Evolutionary conservation across 2,113 vertebrate species (phyloP), one percentile per base, ranked within the genome.

Genomic region (Struthio camelus): DNA sequence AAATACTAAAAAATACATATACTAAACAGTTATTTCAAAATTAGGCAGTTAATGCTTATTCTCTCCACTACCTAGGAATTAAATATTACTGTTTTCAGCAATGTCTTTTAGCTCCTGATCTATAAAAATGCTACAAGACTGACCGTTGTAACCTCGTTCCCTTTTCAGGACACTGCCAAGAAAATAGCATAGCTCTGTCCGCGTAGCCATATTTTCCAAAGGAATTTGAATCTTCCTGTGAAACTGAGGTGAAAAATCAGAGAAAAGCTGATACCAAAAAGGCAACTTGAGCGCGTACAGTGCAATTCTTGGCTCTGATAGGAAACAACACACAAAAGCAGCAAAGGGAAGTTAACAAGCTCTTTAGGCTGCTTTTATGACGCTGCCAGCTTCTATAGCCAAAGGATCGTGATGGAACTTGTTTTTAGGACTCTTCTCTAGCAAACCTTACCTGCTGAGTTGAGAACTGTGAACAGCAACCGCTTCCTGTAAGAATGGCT

Each of bases 151-250:
- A 65, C 16, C 30, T 65, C 25, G 40, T 16, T 56, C 42, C 42
- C 78, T 44, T 48, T 36, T 13, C 36, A 28, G 64, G 50, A 65
- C 58, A 24, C 50, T 51, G 50, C 50, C 27, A 28, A 83, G 42
- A 32, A 50, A 58, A 61, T 0, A 0, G 32, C 14, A 23, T 4
- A 5, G 34, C 44, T 75, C 19, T 50, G 71, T 24, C 61, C 1
- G 1, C 10, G 16, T 28, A 48, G 42, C 30, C 1, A 0, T n/a
- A 4, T 83, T 77, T 90, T 70, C 79, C 54, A 81, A 59, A 81
- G 24, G 65, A 85, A 91, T 27, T n/a, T 13, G 22, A 25, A 46
- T 92, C 16, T 16, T 85, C 46, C 40, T 40, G 24, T 6, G 66
- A 61, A 88, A 85, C 23, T 34, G 89, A 65, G 61, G 59, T 23